Conservation (phyloP, 1,140 invertebrate genomes). For the Trichonephila clavipes region DNA sequence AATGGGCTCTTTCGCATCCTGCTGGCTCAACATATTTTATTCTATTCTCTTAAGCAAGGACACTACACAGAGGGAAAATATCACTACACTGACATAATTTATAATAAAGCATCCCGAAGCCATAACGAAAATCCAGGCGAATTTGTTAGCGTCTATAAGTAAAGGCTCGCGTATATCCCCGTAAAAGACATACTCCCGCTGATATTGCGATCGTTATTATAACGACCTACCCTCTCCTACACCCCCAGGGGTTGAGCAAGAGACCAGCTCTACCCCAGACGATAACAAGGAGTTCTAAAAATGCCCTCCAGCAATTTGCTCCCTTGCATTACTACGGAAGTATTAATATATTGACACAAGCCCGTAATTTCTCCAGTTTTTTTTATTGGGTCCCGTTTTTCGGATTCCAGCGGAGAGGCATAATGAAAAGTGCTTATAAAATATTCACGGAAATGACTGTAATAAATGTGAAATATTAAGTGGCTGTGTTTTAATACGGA, state of each 20-base stretch:
- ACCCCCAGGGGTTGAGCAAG: not conserved
- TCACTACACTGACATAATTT: constrained; percentile 4
- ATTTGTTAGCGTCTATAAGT: constrained; percentile 41
- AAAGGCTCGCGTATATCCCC: constrained; percentile 15
- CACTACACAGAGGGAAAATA: not conserved
- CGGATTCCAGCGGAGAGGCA: constrained; percentile 1
- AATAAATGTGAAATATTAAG: constrained; percentile 42
- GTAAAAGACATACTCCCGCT: constrained; percentile 34
- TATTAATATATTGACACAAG: constrained; percentile 39
- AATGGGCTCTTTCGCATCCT: not conserved
- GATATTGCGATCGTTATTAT: constrained; percentile 52
- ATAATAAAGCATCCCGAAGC: constrained; percentile 2
- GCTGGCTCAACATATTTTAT: not conserved
- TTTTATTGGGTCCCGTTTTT: constrained; percentile 14
- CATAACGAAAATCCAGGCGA: constrained; percentile 13
- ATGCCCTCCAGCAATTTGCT: constrained; percentile 45
- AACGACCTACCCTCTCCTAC: constrained; percentile 22
- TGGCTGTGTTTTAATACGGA: constrained; percentile 9
- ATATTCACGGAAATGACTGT: constrained; percentile 33
- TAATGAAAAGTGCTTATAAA: constrained; percentile 36
- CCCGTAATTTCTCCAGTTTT: constrained; percentile 19
- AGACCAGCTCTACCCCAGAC: not conserved
- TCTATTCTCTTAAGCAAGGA: constrained; percentile 4
- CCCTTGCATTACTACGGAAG: not conserved
- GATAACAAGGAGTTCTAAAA: constrained; percentile 53